Evolutionary conservation across 2,113 vertebrate genomes (phyloP).

Genomic region (Numenius arquata): DNA sequence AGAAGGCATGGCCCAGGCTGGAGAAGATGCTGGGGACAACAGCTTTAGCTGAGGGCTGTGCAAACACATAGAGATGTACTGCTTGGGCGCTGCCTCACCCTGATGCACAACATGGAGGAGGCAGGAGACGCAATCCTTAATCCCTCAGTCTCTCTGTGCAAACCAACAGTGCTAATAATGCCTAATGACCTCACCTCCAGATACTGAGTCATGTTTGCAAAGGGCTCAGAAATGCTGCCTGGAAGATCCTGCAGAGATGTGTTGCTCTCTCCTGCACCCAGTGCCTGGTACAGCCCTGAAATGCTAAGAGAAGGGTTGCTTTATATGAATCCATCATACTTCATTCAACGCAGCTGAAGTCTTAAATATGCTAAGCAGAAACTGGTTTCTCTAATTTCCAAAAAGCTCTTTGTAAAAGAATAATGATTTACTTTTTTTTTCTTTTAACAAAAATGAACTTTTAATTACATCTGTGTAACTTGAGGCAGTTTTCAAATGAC

Average conservation of each 20-base stretch:
- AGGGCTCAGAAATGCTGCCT: background rate
- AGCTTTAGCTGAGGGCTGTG: too few species aligned
- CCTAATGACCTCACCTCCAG: background rate
- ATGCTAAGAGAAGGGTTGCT: background rate
- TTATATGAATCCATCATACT: rapidly evolving
- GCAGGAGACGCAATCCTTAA: background rate
- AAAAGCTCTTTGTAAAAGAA: background rate
- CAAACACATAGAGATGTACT: background rate
- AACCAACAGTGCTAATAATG: background rate
- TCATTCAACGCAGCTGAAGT: background rate
- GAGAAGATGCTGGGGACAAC: background rate
- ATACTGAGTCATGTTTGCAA: background rate
- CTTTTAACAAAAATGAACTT: background rate
- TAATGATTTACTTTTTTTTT: background rate
- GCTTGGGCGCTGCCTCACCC: background rate
- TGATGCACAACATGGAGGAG: background rate
- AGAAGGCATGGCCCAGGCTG: background rate
- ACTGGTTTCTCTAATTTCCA: background rate
- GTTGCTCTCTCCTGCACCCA: background rate
- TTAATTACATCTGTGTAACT: constrained; percentile 34
- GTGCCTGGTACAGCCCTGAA: background rate
- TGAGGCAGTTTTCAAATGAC: constrained; percentile 6
- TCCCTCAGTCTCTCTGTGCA: background rate
- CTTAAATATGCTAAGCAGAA: background rate
- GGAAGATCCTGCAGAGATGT: background rate